These are phyloP conservation scores for Trochalopteron elliotii DNA, from an alignment of 2,113 vertebrate genomes.

Conservation along the genomic window DNA sequence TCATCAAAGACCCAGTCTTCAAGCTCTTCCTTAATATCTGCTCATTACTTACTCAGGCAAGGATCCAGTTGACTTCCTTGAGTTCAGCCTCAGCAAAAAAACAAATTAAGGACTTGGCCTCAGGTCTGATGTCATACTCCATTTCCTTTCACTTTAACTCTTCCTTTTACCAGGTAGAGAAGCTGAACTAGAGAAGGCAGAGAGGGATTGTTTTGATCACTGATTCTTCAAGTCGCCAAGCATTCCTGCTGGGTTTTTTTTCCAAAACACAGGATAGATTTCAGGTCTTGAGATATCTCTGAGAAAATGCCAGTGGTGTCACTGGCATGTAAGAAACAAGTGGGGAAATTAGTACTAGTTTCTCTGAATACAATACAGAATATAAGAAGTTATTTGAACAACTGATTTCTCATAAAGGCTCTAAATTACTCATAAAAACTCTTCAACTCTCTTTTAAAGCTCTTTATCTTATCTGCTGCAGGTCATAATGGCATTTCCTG, in stretches of 20 bases:
- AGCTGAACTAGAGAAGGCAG: background rate
- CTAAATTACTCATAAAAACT: background rate
- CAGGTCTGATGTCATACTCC: background rate
- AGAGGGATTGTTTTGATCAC: background rate
- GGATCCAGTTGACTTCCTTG: constrained; percentile 22
- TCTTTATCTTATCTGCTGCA: constrained; percentile 69
- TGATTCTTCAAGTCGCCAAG: background rate
- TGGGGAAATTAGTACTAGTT: background rate
- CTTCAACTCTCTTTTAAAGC: constrained; percentile 1
- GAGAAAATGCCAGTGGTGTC: background rate
- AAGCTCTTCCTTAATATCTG: constrained; percentile 44
- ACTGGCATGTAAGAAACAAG: background rate
- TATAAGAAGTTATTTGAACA: background rate
- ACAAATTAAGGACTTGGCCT: constrained; percentile 4
- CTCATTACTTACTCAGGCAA: constrained; percentile 27
- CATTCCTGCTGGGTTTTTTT: background rate
- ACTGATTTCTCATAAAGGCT: background rate
- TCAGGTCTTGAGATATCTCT: background rate
- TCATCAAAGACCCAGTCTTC: constrained; percentile 22
- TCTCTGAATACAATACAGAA: background rate
- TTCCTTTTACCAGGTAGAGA: background rate
- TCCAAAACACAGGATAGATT: background rate
- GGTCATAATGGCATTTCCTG: constrained; percentile 76
- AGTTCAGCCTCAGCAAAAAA: background rate
- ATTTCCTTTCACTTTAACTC: constrained; percentile 36